phyloP scores from a whole-genome alignment of 2,888 invertebrate species.

The Leuctra nigra region DNA sequence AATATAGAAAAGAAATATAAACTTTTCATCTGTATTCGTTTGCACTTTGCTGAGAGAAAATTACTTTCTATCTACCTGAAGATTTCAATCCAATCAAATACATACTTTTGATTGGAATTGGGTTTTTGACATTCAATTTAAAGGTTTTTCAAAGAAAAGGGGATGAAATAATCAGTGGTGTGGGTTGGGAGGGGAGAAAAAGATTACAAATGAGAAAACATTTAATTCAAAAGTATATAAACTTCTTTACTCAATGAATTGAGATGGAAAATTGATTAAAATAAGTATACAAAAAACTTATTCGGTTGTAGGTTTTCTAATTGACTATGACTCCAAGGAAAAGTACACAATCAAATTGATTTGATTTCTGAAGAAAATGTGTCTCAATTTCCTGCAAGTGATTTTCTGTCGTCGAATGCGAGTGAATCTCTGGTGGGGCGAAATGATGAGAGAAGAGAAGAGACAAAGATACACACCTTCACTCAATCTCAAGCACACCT shows the following conservation, averaged over 20 bases:
- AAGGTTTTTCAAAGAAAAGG: slow-evolving; percentile 6
- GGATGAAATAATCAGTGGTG: slow-evolving; percentile 6
- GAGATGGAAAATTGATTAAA: slow-evolving; percentile 15
- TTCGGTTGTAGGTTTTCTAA: slow-evolving; percentile 17
- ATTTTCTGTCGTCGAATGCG: too few relatives aligned
- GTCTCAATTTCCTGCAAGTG: slow-evolving; percentile 17
- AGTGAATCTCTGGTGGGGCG: too few relatives aligned
- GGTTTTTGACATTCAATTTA: slow-evolving; percentile 11
- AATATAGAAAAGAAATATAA: too few relatives aligned
- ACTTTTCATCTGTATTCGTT: neutral
- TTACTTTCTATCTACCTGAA: slow-evolving; percentile 7
- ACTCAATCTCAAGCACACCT: neutral
- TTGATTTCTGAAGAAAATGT: neutral
- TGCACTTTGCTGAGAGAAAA: neutral
- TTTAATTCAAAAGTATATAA: neutral
- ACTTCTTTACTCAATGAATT: slow-evolving; percentile 2
- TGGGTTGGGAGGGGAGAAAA: slow-evolving; percentile 2
- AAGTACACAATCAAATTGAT: neutral
- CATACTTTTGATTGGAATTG: slow-evolving; percentile 8
- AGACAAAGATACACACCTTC: neutral
- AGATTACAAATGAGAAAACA: slow-evolving; percentile 7
- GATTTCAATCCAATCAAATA: slow-evolving; percentile 15
- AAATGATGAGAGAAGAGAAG: neutral
- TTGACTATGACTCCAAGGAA: neutral
- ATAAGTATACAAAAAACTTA: slow-evolving; percentile 1